Percentiles rank a stretch among this genome's conserved stretches.
phyloP scores from a whole-genome alignment of 2,797 vertebrate genomes.

The Labeo calbasu region DNA sequence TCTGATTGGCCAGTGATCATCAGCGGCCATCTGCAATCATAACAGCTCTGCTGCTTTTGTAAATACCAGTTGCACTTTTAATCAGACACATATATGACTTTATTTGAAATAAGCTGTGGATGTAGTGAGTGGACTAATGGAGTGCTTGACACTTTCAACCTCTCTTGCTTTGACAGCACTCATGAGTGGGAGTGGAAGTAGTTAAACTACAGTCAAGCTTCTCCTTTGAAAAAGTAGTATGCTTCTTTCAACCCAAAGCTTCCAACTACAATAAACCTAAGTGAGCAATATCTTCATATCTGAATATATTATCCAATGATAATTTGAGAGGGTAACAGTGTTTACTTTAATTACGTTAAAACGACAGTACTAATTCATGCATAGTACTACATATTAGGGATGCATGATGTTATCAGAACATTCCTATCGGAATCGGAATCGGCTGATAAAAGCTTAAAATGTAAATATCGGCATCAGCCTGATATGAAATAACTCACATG shows the following conservation, averaged over 20 bases:
- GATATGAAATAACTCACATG: too few relatives aligned
- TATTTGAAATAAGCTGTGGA: constrained; percentile 15
- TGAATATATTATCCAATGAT: neutral
- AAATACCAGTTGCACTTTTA: neutral
- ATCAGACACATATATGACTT: constrained; percentile 3
- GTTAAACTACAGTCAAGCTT: constrained; percentile 10
- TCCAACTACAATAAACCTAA: neutral
- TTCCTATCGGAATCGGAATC: too few relatives aligned
- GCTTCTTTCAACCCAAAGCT: neutral
- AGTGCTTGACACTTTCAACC: constrained; percentile 33
- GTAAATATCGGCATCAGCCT: too few relatives aligned
- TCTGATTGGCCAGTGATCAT: constrained; percentile 13
- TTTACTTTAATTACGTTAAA: neutral
- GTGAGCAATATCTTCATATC: neutral
- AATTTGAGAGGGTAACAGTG: neutral
- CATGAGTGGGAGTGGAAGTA: neutral
- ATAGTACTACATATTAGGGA: neutral
- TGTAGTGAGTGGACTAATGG: constrained; percentile 36
- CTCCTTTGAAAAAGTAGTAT: neutral
- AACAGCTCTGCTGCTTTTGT: neutral
- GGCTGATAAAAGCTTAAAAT: too few relatives aligned
- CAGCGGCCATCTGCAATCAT: neutral
- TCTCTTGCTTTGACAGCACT: constrained; percentile 2
- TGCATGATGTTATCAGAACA: too few relatives aligned
- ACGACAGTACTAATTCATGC: neutral